phyloP scores from a whole-genome alignment of 2,888 invertebrate species.

The Diplolepis rosae region DNA sequence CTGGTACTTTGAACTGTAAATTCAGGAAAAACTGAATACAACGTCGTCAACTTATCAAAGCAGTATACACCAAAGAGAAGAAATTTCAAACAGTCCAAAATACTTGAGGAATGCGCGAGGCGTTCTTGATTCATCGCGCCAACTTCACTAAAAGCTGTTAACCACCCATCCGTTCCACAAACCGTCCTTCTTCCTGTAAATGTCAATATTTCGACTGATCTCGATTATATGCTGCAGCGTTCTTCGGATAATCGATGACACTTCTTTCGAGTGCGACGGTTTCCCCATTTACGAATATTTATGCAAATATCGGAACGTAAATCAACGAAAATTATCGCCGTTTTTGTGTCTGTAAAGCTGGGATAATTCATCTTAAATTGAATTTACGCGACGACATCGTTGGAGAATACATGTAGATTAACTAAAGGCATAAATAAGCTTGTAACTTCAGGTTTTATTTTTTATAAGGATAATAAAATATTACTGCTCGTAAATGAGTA shows the following conservation, averaged over 20 bases:
- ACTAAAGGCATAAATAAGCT: too few species aligned
- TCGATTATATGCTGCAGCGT: background rate
- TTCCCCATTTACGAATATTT: slow-evolving; percentile 10
- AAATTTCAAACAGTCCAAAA: slow-evolving; percentile 12
- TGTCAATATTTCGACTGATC: slow-evolving; percentile 18
- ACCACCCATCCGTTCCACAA: slow-evolving; percentile 22
- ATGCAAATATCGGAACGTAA: background rate
- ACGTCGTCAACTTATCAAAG: slow-evolving; percentile 28
- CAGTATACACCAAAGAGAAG: slow-evolving; percentile 16
- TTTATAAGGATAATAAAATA: too few species aligned
- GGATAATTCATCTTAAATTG: background rate
- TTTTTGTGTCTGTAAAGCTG: background rate
- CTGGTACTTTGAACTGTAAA: slow-evolving; percentile 48
- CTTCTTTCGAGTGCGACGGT: slow-evolving; percentile 9
- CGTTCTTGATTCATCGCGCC: slow-evolving; percentile 41
- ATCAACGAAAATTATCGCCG: background rate
- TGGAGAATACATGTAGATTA: background rate
- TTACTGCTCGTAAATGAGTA: background rate
- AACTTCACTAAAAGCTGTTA: slow-evolving; percentile 38
- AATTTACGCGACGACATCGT: background rate
- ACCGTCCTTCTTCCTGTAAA: slow-evolving; percentile 20
- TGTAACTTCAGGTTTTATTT: too few species aligned
- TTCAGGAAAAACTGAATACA: slow-evolving; percentile 48
- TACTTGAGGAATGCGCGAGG: slow-evolving; percentile 34
- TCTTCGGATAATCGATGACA: background rate